A percentile compares a stretch with the other conserved stretches of the same genome.
These are phyloP conservation scores for Notiomystis cincta DNA, from an alignment of 2,113 vertebrate genomes.

Conservation along the genomic window DNA sequence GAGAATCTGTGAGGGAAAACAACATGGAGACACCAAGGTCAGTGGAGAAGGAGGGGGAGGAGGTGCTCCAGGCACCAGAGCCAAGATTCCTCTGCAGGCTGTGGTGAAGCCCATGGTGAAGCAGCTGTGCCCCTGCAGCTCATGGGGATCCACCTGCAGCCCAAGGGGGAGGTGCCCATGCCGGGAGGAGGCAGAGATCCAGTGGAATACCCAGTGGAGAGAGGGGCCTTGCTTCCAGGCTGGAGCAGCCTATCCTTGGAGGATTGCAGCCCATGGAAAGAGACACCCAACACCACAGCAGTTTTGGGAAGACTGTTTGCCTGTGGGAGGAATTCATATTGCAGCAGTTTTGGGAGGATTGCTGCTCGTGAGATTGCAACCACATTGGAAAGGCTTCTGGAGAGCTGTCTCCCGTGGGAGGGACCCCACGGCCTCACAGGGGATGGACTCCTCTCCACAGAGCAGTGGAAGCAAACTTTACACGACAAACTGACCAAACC, in stretches of 20 bases:
- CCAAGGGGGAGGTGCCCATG: accelerated
- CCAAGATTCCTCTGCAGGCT: background rate
- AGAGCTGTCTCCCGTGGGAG: background rate
- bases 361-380: background rate
- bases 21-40: background rate
- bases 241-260: background rate
- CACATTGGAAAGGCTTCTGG: accelerated
- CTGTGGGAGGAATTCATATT: accelerated
- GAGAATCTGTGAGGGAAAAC: background rate
- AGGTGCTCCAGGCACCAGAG: accelerated
- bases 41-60: background rate
- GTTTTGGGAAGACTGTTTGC: background rate
- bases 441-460: background rate
- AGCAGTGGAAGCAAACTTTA: background rate
- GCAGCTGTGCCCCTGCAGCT: background rate
- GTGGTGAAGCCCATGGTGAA: accelerated
- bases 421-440: accelerated
- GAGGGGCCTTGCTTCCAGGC: background rate
- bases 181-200: background rate
- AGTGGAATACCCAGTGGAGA: background rate
- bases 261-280: background rate
- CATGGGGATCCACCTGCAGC: background rate
- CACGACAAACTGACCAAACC: background rate
- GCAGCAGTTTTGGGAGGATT: background rate
- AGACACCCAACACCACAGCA: accelerated